Conservation (phyloP, 2,888 invertebrate genomes). For the Myopa testacea region DNA sequence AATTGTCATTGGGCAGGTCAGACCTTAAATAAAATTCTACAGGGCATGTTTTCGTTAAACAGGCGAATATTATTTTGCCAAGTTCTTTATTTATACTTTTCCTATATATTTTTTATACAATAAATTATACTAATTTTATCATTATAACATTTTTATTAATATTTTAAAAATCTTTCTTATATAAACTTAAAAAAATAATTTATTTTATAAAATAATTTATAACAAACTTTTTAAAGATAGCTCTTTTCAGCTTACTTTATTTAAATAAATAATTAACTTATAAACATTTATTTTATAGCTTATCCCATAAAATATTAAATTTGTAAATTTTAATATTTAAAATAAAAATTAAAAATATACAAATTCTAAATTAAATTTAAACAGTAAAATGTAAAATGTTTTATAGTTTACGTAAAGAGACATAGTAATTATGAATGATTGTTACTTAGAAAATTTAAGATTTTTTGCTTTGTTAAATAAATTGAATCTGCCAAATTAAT, state of each 20-base stretch:
- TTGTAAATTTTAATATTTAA: conserved; percentile 38
- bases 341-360: no score
- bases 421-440: no score
- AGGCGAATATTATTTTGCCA: conserved; percentile 76
- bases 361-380: no score
- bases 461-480: no score
- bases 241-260: conserved; percentile 73
- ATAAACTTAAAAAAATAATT: conserved; percentile 68
- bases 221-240: conserved; percentile 70
- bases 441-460: no score
- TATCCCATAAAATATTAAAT: conserved; percentile 72
- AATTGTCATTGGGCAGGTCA: conserved; percentile 80
- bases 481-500: no score
- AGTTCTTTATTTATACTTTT: conserved; percentile 73
- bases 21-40: conserved; percentile 74
- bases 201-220: conserved; percentile 69
- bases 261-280: conserved; percentile 66
- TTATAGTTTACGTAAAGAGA: no score
- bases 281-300: conserved; percentile 73
- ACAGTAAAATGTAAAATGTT: no score
- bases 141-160: conserved; percentile 69
- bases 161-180: conserved; percentile 68
- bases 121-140: conserved; percentile 73
- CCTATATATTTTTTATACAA: conserved; percentile 55
- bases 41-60: conserved; percentile 85